phyloP scores from a whole-genome alignment of 2,113 vertebrate species.

The Haemorhous mexicanus region DNA sequence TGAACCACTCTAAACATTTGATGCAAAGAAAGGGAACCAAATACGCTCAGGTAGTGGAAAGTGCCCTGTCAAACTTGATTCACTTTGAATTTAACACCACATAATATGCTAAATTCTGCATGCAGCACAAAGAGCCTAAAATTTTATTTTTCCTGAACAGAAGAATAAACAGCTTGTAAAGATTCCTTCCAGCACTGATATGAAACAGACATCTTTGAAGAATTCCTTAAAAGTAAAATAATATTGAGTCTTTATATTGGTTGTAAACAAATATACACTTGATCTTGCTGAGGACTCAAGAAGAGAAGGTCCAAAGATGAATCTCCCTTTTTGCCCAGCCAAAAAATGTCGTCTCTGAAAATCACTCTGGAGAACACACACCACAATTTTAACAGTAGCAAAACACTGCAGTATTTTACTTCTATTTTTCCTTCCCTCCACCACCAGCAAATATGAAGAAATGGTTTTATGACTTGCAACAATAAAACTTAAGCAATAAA shows the following conservation, averaged over 20 bases:
- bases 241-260: not conserved
- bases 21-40: not conserved
- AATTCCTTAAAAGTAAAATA: not conserved
- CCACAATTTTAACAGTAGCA: not conserved
- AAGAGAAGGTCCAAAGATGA: not conserved
- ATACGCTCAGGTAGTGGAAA: not conserved
- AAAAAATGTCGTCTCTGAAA: not conserved
- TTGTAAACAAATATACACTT: not conserved
- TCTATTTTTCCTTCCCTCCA: rapidly evolving
- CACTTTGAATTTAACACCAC: not conserved
- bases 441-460: not conserved
- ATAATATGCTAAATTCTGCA: not conserved
- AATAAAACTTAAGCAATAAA: not conserved
- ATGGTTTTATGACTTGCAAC: not conserved
- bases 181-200: not conserved
- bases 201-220: not conserved
- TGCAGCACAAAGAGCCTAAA: not conserved
- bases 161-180: not conserved
- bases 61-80: not conserved
- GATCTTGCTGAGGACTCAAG: not conserved
- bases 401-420: not conserved
- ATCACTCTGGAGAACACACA: not conserved
- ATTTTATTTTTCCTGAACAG: not conserved
- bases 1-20: not conserved
- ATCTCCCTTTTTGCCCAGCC: not conserved